Conservation (phyloP, 2,797 vertebrate genomes). For the Notolepis coatsorum region DNA sequence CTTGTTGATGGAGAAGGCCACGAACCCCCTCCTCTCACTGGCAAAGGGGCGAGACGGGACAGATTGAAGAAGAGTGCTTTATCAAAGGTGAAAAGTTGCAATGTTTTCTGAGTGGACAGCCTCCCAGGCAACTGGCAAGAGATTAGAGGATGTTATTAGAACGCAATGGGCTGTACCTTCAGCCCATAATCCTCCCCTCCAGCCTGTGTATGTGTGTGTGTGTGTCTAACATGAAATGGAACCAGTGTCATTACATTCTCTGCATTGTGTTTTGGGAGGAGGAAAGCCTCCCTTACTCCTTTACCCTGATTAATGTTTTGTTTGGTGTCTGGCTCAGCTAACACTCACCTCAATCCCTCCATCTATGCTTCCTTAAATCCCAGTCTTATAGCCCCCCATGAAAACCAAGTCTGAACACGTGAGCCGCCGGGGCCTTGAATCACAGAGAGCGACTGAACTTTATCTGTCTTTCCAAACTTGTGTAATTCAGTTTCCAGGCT, state of each 20-base stretch:
- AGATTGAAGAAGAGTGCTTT: conserved; percentile 48
- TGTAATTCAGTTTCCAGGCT: conserved; percentile 27
- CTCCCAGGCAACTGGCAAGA: conserved; percentile 72
- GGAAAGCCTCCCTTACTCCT: conserved; percentile 33
- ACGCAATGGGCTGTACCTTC: conserved; percentile 78
- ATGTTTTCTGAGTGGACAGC: conserved; percentile 76
- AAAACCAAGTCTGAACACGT: conserved; percentile 3
- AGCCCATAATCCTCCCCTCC: conserved; percentile 69
- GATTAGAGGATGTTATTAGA: conserved; percentile 80
- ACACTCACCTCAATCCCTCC: conserved; percentile 7
- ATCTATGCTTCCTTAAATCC: background rate
- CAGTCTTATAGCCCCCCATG: too few relatives aligned
- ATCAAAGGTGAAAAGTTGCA: conserved; percentile 79
- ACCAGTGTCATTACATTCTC: conserved; percentile 60
- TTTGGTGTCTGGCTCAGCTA: conserved; percentile 26
- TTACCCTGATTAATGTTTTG: conserved; percentile 39
- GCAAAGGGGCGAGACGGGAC: conserved; percentile 39
- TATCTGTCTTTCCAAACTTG: conserved; percentile 15
- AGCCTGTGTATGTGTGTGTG: conserved; percentile 28
- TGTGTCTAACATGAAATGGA: conserved; percentile 29
- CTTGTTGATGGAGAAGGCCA: conserved; percentile 61
- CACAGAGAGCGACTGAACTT: conserved; percentile 14
- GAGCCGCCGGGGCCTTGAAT: background rate
- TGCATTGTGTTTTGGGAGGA: conserved; percentile 21
- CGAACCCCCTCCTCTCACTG: conserved; percentile 25